phyloP scores from a whole-genome alignment of 2,113 vertebrate species.

The Proteles cristata region DNA sequence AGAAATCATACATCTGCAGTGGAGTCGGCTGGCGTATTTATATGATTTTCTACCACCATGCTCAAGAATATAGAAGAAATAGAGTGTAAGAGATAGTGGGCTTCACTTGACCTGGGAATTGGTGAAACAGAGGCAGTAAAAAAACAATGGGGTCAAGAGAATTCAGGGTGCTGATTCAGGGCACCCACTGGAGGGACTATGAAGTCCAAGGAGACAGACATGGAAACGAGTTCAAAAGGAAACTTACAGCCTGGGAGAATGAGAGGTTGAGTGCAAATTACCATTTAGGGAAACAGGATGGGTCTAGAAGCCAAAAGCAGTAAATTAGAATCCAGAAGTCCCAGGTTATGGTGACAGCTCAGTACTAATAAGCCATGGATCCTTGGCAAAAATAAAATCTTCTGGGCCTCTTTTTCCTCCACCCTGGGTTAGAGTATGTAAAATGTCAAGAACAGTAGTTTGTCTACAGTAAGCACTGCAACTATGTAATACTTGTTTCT shows the following conservation, averaged over 20 bases:
- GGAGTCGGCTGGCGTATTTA: not conserved
- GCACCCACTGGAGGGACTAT: not conserved
- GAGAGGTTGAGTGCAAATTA: not conserved
- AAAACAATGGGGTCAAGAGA: not conserved
- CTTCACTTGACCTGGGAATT: slow-evolving; percentile 21
- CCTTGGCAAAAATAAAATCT: not conserved
- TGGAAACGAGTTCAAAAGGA: slow-evolving; percentile 1
- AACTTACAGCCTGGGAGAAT: not conserved
- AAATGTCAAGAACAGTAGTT: not conserved
- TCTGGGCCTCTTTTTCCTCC: not conserved
- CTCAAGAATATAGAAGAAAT: not conserved
- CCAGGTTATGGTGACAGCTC: not conserved
- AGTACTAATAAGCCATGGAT: not conserved
- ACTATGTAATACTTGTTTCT: not conserved
- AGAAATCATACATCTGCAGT: not conserved
- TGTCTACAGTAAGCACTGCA: not conserved
- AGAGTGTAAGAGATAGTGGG: not conserved
- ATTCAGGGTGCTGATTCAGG: not conserved
- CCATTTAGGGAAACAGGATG: not conserved
- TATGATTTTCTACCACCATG: not conserved
- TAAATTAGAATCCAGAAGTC: not conserved
- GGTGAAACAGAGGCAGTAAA: not conserved
- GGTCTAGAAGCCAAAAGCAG: not conserved
- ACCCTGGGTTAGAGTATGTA: not conserved
- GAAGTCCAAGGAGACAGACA: not conserved